These are phyloP conservation scores for Uria lomvia DNA, from an alignment of 2,113 vertebrate species.

Conservation along the genomic window DNA sequence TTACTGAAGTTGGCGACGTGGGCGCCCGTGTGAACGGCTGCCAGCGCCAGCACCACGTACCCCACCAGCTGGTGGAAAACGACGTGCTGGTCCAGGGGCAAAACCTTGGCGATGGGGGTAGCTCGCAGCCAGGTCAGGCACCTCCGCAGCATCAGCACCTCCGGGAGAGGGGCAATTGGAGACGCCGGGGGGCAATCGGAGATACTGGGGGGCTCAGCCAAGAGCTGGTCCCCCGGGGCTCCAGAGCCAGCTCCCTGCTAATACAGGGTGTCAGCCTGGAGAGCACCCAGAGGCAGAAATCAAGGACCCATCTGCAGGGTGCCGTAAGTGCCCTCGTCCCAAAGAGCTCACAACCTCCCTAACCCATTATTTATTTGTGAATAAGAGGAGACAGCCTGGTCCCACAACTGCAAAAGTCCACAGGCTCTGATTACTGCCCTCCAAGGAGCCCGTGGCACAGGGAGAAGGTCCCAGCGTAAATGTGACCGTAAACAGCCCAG, in stretches of 20 bases:
- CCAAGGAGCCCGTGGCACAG: not conserved
- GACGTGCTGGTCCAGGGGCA: constrained; percentile 86
- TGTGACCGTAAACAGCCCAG: accelerated
- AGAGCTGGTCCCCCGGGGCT: not conserved
- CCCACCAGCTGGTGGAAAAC: constrained; percentile 85
- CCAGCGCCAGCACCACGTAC: constrained; percentile 73
- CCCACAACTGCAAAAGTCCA: not conserved
- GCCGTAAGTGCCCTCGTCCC: accelerated
- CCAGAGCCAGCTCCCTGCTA: not conserved
- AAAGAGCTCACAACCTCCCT: not conserved
- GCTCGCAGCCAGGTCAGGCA: constrained; percentile 83
- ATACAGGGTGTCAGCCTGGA: not conserved
- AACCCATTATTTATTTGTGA: accelerated
- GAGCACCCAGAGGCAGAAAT: not conserved
- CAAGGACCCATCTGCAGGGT: too few species aligned
- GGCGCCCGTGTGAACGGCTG: constrained; percentile 72
- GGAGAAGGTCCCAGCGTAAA: not conserved
- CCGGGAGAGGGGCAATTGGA: not conserved
- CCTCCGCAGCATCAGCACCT: constrained; percentile 87
- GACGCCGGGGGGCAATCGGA: accelerated
- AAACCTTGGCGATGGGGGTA: constrained; percentile 75
- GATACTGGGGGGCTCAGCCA: not conserved
- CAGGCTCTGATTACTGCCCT: not conserved
- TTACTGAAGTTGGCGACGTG: constrained; percentile 84
- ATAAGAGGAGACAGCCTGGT: not conserved